Evolutionary conservation across 2,113 vertebrate species (phyloP), one percentile per base, ranked within the genome.

Genomic region (Cettia cetti): DNA sequence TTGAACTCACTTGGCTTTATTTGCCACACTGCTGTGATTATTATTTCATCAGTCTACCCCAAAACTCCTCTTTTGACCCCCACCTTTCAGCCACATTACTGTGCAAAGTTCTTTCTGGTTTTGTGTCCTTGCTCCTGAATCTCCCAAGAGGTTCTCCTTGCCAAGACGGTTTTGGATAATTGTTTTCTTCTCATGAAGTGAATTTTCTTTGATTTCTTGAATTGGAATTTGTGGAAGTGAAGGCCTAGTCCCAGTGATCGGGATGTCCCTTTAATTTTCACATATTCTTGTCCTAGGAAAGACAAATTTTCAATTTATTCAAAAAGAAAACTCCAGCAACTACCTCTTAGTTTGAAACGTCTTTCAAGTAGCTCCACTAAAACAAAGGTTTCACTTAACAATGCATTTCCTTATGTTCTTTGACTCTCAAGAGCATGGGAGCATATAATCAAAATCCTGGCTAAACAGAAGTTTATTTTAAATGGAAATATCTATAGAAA

Each of bases 401-500:
- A 95, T 94, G 84, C 30, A 39, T 87, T 95, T 92, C 83, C 82
- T 82, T 74, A 59, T 21, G 37, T 82, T 82, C 78, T 57, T 75
- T 45, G 75, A 44, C 14, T 94, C 91, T 91, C 82, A 53, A 42
- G 70, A 92, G 89, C 75, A 69, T 82, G 52, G 30, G 77, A 85
- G 50, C 15, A 18, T 11, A 61, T 53, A 61, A 91, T 91, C 33
- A 89, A 91, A 92, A 61, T 16, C n/a, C 28, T 53, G 49, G 56
- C n/a, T 65, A 45, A 87, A 92, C 59, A 79, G 65, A 92, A 91
- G 93, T 82, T 89, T 95, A 82, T 94, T 97, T 95, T 94, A 76
- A 91, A 89, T 56, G 27, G 65, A 80, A 79, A 57, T 61, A 87
- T 76, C 69, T 91, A 79, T n/a, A 89, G 87, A 91, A 90, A 86